A percentile compares a stretch with the other conserved stretches of the same genome.
phyloP scores from a whole-genome alignment of 2,113 vertebrate species.

The Thamnaconus septentrionalis region DNA sequence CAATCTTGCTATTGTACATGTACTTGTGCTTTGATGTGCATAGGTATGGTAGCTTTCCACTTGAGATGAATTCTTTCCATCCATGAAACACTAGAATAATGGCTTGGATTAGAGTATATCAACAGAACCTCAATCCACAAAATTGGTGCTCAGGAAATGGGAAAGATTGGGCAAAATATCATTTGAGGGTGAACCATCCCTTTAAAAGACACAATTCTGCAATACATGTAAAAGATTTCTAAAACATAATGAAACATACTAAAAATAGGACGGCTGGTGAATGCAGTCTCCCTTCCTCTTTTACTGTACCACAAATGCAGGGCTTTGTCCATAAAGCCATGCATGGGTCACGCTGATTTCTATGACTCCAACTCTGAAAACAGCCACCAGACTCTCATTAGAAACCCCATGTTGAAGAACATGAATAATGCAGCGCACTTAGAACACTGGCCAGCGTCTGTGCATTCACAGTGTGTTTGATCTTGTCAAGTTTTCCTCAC shows the following conservation, averaged over 20 bases:
- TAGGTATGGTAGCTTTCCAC: too few species aligned
- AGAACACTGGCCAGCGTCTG: constrained; percentile 79
- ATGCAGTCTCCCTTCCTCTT: constrained; percentile 40
- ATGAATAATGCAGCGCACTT: constrained; percentile 80
- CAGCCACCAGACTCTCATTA: constrained; percentile 80
- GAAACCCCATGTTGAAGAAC: constrained; percentile 69
- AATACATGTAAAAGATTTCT: constrained; percentile 23
- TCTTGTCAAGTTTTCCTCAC: constrained; percentile 78
- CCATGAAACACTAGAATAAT: too few species aligned
- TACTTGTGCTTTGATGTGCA: too few species aligned
- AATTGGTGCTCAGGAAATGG: too few species aligned
- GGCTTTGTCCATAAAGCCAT: constrained; percentile 52
- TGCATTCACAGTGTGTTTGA: constrained; percentile 78
- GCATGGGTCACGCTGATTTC: constrained; percentile 69
- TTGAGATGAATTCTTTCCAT: too few species aligned
- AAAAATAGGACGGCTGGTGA: constrained; percentile 38
- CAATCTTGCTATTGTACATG: too few species aligned
- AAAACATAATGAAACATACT: background rate
- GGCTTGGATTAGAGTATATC: too few species aligned
- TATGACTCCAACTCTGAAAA: constrained; percentile 67
- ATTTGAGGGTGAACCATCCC: constrained; percentile 11
- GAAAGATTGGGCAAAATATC: background rate
- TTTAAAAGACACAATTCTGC: constrained; percentile 20
- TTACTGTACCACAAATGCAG: constrained; percentile 19
- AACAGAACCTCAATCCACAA: too few species aligned